phyloP scores from a whole-genome alignment of 2,113 vertebrate genomes.

The Dissostichus mawsoni region DNA sequence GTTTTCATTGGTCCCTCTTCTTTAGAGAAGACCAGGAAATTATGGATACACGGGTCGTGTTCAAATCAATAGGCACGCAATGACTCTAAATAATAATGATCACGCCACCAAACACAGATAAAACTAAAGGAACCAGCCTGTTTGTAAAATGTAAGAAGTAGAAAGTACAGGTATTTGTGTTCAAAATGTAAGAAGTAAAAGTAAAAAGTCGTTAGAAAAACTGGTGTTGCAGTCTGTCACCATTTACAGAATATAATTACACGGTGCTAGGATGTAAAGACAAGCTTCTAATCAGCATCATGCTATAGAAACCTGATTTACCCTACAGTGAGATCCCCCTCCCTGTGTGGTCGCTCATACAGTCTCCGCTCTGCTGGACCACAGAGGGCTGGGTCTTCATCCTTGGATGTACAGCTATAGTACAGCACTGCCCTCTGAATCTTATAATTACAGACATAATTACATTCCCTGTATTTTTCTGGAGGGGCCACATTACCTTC shows the following conservation, averaged over 20 bases:
- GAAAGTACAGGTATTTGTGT: too few relatives aligned
- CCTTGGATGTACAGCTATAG: constrained; percentile 52
- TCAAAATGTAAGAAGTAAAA: too few relatives aligned
- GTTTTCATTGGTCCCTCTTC: too few relatives aligned
- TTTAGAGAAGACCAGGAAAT: too few relatives aligned
- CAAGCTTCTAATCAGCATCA: constrained; percentile 61
- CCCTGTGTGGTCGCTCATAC: constrained; percentile 61
- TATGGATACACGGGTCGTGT: too few relatives aligned
- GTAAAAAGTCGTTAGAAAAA: too few relatives aligned
- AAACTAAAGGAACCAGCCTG: too few relatives aligned
- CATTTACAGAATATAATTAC: constrained; percentile 49
- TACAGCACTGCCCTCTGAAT: constrained; percentile 20
- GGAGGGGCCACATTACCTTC: constrained; percentile 17
- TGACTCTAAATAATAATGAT: too few relatives aligned
- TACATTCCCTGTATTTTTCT: constrained; percentile 46
- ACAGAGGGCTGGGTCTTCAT: constrained; percentile 46
- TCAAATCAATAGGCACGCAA: too few relatives aligned
- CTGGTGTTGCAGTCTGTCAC: not conserved
- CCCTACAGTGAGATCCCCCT: not conserved
- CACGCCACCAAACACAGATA: too few relatives aligned
- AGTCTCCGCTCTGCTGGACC: constrained; percentile 35
- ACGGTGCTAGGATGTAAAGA: constrained; percentile 28
- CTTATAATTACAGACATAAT: constrained; percentile 66
- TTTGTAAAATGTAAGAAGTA: too few relatives aligned
- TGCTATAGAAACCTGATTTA: constrained; percentile 24